Conservation (phyloP, 2,888 invertebrate genomes). For the Epirrita christyi region DNA sequence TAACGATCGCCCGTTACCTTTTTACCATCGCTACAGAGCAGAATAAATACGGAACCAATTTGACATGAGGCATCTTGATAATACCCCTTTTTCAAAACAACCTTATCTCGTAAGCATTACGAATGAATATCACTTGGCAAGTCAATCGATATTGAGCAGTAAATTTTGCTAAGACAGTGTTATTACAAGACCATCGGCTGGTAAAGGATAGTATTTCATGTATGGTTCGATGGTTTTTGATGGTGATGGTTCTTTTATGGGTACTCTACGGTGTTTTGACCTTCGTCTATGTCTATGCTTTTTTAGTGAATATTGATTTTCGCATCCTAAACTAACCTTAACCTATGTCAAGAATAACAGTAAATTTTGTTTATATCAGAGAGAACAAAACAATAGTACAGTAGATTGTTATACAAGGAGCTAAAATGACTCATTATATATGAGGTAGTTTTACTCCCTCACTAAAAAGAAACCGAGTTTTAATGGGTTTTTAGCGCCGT, state of each 20-base stretch:
- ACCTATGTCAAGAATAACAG: no score
- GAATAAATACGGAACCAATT: conserved; percentile 18
- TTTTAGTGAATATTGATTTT: no score
- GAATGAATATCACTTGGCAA: conserved; percentile 1
- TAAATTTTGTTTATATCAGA: no score
- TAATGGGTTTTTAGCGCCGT: no score
- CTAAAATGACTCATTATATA: no score
- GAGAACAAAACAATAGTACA: no score
- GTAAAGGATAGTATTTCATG: conserved; percentile 12
- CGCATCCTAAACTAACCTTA: no score
- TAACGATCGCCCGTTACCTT: conserved; percentile 11
- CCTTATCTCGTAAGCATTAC: not conserved
- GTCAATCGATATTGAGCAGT: conserved; percentile 13
- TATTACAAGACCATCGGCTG: conserved; percentile 8
- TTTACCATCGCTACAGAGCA: conserved; percentile 25
- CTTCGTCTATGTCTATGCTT: not conserved
- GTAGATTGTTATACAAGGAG: no score
- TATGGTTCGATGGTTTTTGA: conserved; percentile 14
- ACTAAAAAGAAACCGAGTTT: no score
- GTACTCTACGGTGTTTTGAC: conserved; percentile 17
- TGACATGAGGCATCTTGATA: conserved; percentile 14
- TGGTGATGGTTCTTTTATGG: conserved; percentile 26
- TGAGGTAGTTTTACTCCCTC: no score
- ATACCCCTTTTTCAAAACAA: not conserved
- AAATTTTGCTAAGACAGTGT: conserved; percentile 20